A percentile compares a stretch with the other conserved stretches of the same genome.
Conservation (phyloP, 2,113 vertebrate genomes). For the Sturnus vulgaris region DNA sequence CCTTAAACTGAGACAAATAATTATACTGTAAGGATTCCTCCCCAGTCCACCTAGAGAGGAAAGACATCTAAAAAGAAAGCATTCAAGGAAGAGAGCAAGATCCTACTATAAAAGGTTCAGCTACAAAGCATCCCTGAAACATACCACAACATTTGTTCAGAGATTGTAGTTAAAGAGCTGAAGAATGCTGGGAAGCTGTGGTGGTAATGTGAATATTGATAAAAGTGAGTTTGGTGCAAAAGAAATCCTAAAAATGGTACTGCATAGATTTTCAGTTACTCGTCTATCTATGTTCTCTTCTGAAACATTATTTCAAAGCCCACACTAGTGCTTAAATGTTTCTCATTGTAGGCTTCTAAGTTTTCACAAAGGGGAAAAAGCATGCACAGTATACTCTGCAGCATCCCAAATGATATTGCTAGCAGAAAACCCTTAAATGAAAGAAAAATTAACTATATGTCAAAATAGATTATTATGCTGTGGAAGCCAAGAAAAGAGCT, state of each 20-base stretch:
- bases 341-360: constrained; percentile 23
- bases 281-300: background rate
- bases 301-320: background rate
- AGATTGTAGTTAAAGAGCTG: background rate
- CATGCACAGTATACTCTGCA: background rate
- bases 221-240: background rate
- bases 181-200: background rate
- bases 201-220: background rate
- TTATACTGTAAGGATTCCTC: background rate
- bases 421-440: background rate
- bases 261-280: constrained; percentile 39
- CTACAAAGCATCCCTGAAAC: background rate
- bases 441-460: constrained; percentile 30
- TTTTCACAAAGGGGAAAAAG: constrained; percentile 12
- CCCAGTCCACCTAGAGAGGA: background rate
- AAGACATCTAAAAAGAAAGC: background rate
- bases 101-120: background rate
- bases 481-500: constrained; percentile 41
- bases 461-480: constrained; percentile 26
- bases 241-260: background rate
- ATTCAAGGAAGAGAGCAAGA: background rate
- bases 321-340: background rate
- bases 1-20: background rate
- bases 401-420: constrained; percentile 21
- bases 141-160: background rate